A percentile compares a stretch with the other conserved stretches of the same genome.
Conservation (phyloP, 2,113 vertebrate genomes). For the Alouatta palliata region DNA sequence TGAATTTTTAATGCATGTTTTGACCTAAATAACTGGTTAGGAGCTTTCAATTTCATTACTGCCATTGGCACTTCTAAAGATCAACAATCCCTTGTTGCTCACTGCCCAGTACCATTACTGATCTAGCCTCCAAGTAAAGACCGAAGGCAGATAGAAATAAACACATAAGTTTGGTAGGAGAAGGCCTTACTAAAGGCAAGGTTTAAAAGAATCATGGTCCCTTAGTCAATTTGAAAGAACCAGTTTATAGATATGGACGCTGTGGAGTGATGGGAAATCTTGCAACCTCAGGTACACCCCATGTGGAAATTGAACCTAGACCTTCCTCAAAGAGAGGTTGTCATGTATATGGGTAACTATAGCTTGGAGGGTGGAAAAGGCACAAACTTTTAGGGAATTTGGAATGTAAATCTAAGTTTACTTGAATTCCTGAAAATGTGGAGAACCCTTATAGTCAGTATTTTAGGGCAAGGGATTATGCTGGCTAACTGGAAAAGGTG, state of each 20-base stretch:
- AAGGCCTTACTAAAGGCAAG: not conserved
- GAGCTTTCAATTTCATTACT: not conserved
- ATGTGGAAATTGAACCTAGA: not conserved
- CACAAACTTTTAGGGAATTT: not conserved
- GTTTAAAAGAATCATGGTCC: not conserved
- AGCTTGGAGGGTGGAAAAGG: not conserved
- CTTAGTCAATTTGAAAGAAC: not conserved
- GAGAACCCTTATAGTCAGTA: not conserved
- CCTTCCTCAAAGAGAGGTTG: not conserved
- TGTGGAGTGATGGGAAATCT: not conserved
- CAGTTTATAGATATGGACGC: not conserved
- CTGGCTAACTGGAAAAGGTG: not conserved
- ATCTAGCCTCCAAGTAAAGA: not conserved
- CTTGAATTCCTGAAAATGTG: not conserved
- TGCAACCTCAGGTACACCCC: not conserved
- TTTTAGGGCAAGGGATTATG: not conserved
- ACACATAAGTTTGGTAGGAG: not conserved
- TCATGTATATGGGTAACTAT: not conserved
- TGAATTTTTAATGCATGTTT: not conserved
- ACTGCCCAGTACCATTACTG: not conserved
- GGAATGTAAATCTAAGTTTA: not conserved
- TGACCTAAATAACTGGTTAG: not conserved
- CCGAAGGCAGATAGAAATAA: not conserved
- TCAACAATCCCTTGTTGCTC: not conserved
- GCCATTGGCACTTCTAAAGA: not conserved